These are phyloP conservation scores for Microhierax caerulescens DNA, from an alignment of 2,797 vertebrate genomes.

Conservation along the genomic window DNA sequence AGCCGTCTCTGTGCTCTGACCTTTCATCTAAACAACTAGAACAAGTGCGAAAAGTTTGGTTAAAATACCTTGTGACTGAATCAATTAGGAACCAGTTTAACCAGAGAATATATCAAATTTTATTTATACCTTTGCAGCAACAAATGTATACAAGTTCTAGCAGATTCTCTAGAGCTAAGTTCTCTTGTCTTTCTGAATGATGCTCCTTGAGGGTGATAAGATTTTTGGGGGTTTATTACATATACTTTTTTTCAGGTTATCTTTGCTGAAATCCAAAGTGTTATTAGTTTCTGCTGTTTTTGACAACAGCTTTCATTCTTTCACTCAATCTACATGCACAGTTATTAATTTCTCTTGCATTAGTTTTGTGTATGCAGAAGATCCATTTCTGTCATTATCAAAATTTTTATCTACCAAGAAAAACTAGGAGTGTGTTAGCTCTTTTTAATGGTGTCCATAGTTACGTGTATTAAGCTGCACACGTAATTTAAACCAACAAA, in stretches of 20 bases:
- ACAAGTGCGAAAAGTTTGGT: not conserved
- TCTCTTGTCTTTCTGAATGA: not conserved
- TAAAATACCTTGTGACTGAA: not conserved
- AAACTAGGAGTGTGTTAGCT: not conserved
- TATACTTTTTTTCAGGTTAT: not conserved
- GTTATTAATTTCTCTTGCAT: not conserved
- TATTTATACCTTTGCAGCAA: not conserved
- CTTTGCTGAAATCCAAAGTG: not conserved
- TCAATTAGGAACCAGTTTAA: not conserved
- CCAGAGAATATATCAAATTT: not conserved
- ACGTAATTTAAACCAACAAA: not conserved
- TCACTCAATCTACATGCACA: not conserved
- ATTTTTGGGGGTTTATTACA: not conserved
- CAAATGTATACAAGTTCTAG: not conserved
- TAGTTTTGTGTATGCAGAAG: not conserved
- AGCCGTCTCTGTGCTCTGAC: not conserved
- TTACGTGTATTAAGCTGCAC: not conserved
- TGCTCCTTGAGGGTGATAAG: not conserved
- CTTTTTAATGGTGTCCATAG: not conserved
- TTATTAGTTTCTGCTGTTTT: slow-evolving; percentile 7
- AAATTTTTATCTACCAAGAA: not conserved
- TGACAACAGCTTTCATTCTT: slow-evolving; percentile 7
- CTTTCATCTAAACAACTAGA: not conserved
- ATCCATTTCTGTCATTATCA: not conserved
- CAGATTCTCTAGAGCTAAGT: not conserved